A percentile compares a stretch with the other conserved stretches of the same genome.
Conservation (phyloP, 2,113 vertebrate species). For the Mobula birostris region DNA sequence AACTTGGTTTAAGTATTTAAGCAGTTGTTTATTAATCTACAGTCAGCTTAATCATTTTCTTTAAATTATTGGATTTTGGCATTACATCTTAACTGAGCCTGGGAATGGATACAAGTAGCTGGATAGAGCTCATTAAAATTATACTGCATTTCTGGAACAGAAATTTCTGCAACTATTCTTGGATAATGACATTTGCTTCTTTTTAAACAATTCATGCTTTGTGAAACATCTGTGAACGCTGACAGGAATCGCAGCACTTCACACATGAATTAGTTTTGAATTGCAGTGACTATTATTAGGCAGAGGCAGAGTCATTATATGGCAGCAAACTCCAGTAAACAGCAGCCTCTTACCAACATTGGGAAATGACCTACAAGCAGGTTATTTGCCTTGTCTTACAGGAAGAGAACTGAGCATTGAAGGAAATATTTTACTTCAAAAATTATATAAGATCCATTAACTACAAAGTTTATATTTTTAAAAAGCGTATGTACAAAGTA, state of each 20-base stretch:
- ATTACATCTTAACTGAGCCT: not conserved
- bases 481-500: not conserved
- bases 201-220: not conserved
- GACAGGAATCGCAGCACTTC: constrained; percentile 10
- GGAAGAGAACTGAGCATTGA: not conserved
- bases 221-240: not conserved
- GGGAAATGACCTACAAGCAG: not conserved
- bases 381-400: not conserved
- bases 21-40: not conserved
- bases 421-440: not conserved
- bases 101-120: not conserved
- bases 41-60: not conserved
- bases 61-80: constrained; percentile 8
- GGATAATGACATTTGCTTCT: not conserved
- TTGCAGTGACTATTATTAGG: not conserved
- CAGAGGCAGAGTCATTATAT: not conserved
- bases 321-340: not conserved
- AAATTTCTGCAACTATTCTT: not conserved
- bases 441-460: not conserved
- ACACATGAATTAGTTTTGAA: constrained; percentile 32
- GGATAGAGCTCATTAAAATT: not conserved
- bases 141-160: not conserved
- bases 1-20: constrained; percentile 19
- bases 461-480: not conserved
- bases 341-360: not conserved